Conservation (phyloP, 1,140 invertebrate species). For the Panulirus ornatus region DNA sequence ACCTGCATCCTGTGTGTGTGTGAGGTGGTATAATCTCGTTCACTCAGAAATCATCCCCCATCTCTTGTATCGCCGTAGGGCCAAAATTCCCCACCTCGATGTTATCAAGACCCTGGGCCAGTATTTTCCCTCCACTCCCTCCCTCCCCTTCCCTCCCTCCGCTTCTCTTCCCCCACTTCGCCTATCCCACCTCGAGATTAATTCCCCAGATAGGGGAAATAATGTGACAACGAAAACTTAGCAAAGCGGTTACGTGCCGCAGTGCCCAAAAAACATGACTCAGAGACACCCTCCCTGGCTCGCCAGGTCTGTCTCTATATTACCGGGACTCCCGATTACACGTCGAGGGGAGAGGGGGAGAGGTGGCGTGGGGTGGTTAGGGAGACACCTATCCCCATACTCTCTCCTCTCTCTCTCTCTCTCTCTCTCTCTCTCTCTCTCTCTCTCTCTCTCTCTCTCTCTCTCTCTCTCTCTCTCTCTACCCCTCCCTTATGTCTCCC, state of each 20-base stretch:
- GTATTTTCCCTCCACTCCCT: no score
- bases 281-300: slow-evolving; percentile 15
- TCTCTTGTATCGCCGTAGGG: no score
- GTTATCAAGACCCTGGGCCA: no score
- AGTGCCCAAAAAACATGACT: not conserved
- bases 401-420: not conserved
- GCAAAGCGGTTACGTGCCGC: slow-evolving; percentile 24
- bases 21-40: no score
- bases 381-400: not conserved
- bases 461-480: not conserved
- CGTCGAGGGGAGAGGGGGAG: not conserved
- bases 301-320: no score
- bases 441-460: not conserved
- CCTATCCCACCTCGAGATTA: slow-evolving; percentile 32
- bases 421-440: not conserved
- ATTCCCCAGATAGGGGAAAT: slow-evolving; percentile 33
- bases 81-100: no score
- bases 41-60: no score
- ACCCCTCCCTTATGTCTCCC: not conserved
- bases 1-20: no score
- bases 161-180: not conserved
- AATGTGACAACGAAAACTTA: slow-evolving; percentile 29
- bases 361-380: not conserved
- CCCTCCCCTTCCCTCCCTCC: no score
- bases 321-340: not conserved